phyloP scores from a whole-genome alignment of 2,113 vertebrate genomes.

The Furnarius figulus region DNA sequence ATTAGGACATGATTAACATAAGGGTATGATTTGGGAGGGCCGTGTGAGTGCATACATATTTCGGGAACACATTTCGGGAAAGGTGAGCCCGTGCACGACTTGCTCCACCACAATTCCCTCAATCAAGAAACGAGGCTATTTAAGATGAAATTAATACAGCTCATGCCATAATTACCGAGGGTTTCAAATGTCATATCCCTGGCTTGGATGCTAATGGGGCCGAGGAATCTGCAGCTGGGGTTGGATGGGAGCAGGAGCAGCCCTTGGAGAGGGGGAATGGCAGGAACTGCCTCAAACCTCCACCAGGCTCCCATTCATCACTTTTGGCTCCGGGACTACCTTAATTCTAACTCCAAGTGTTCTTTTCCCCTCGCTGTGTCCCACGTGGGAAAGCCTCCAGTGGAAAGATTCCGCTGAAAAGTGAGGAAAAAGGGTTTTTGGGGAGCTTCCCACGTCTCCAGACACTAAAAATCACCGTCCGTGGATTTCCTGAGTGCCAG shows the following conservation, averaged over 20 bases:
- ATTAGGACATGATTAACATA: background rate
- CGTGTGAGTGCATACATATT: background rate
- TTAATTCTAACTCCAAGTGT: conserved; percentile 47
- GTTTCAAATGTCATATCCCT: background rate
- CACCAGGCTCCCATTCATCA: conserved; percentile 71
- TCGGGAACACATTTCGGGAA: background rate
- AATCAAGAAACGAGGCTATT: background rate
- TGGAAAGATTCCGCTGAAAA: background rate
- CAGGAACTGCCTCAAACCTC: conserved; percentile 66
- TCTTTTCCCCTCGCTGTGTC: conserved; percentile 52
- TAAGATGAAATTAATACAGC: background rate
- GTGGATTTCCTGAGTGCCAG: accelerated
- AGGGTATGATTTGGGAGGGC: accelerated
- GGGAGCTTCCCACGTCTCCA: background rate
- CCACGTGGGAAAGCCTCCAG: conserved; percentile 5
- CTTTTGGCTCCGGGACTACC: conserved; percentile 62
- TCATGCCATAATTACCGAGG: background rate
- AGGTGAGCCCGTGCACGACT: accelerated
- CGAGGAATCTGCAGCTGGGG: conserved; percentile 70
- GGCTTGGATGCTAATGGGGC: conserved; percentile 8
- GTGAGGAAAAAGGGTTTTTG: background rate
- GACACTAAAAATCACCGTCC: background rate
- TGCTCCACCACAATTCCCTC: background rate
- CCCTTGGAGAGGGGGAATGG: conserved; percentile 62
- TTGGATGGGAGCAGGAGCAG: background rate